Percentiles rank a stretch among this genome's conserved stretches.
Evolutionary conservation across 1,140 invertebrate species (phyloP).

Genomic region (Vanessa tameamea): DNA sequence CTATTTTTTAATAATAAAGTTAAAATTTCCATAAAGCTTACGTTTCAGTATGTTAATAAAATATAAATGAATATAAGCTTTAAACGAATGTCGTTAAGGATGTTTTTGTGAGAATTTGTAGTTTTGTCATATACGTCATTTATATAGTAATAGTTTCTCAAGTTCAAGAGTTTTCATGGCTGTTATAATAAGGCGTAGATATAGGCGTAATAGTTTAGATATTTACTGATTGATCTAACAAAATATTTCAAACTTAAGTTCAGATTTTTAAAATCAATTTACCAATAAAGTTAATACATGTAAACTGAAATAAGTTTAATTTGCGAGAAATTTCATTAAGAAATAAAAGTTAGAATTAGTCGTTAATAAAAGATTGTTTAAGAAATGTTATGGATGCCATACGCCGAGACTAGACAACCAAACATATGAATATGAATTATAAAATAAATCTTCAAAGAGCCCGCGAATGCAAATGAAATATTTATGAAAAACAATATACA

Average conservation of each 20-base stretch:
- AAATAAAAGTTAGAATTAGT: too few relatives aligned
- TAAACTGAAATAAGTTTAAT: too few relatives aligned
- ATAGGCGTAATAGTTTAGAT: not conserved
- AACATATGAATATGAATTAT: too few relatives aligned
- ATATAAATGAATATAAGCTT: conserved; percentile 10
- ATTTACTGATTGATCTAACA: not conserved
- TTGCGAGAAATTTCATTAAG: too few relatives aligned
- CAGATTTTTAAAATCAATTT: too few relatives aligned
- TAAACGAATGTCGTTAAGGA: not conserved
- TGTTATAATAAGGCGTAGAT: not conserved
- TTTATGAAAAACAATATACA: too few relatives aligned
- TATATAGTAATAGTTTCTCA: conserved; percentile 26
- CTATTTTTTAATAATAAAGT: conserved; percentile 6
- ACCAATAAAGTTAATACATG: too few relatives aligned
- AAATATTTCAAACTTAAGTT: not conserved
- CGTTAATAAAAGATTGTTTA: too few relatives aligned
- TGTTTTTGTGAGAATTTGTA: not conserved
- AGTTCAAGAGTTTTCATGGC: conserved; percentile 32
- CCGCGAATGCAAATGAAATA: too few relatives aligned
- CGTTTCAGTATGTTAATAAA: not conserved
- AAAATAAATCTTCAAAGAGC: too few relatives aligned
- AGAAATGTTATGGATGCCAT: too few relatives aligned
- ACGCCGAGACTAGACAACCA: too few relatives aligned
- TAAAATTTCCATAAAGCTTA: not conserved
- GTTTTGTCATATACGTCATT: conserved; percentile 9